Base-by-base conservation (phyloP, 2,888 invertebrate genomes). In the Cremastinae sp. region DNA sequence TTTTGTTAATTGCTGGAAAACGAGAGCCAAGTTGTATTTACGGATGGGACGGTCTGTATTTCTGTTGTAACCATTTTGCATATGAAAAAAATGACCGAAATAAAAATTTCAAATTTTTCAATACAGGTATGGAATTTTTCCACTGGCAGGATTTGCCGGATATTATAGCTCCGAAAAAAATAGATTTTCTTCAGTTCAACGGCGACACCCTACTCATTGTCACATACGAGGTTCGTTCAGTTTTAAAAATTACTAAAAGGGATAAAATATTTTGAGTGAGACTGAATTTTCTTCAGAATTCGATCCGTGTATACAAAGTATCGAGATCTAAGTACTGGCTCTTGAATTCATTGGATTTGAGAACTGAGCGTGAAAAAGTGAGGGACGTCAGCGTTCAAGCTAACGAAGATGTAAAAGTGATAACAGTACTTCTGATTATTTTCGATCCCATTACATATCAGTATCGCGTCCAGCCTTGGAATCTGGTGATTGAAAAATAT, bases 11-110 rank as follows among this genome's bases (percentile, higher is more conserved):
- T 8, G 59, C 78, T 8, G 85, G 84, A 43, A 73, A 84, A 18
- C 36, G 14, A 7, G 71, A 74, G 3, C 78, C 81, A 4, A 84
- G 85, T 64, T 70, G 43, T 7, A 75, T 87, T 22, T 80, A 80
- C 49, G 86, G 82, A 82, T 87, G 86, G 86, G 84, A 86, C 12
- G 86, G 86, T 86, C 36, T 38, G 75, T 51, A 9, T 8, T 10
- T 38, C 20, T 41, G 3, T 41, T 10, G 34, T 16, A 45, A 12
- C 7, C 8, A 43, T 45, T 12, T 45, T 45, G 12, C 12, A 20
- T 41, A 38, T 58, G 7, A n/a, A 12, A 16, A 18, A 36, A n/a
- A 5, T 12, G n/a, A 43, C 20, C n/a, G n/a, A n/a, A n/a, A n/a
- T n/a, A n/a, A 43, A 2, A 22, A 43, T 43, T 59, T 8, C 22